These are phyloP conservation scores for Trachops cirrhosus DNA, from an alignment of 2,797 vertebrate species.

Conservation along the genomic window DNA sequence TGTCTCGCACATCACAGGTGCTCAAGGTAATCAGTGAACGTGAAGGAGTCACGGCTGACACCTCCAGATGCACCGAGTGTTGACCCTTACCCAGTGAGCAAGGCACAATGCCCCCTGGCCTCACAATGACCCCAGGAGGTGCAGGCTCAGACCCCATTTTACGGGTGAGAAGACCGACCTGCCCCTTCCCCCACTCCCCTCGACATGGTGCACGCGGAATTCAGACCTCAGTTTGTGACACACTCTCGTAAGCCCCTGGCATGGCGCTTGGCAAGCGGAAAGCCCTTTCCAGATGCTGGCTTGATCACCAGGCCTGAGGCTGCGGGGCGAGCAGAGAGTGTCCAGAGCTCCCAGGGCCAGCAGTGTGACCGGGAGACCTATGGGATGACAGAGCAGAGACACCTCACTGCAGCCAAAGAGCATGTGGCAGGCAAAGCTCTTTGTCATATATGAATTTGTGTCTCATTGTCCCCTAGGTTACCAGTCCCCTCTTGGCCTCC, in stretches of 20 bases:
- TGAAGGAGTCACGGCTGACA: not conserved
- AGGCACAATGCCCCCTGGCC: not conserved
- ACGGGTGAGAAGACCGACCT: not conserved
- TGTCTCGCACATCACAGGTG: not conserved
- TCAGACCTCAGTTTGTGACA: not conserved
- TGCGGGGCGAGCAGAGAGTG: no score
- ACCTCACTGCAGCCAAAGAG: no score
- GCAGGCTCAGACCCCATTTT: not conserved
- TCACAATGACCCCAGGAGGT: rapidly evolving
- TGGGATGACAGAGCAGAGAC: not conserved
- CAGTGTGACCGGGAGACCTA: no score
- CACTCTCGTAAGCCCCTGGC: no score
- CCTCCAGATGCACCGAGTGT: not conserved
- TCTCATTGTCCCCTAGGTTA: not conserved
- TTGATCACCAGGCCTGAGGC: not conserved
- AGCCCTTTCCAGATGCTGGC: not conserved
- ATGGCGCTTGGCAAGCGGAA: not conserved
- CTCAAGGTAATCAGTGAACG: no score
- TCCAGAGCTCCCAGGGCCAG: not conserved
- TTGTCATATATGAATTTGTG: not conserved
- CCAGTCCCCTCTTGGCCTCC: not conserved
- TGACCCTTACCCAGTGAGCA: not conserved
- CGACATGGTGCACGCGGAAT: not conserved
- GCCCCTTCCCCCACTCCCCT: not conserved
- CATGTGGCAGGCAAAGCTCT: not conserved